Percentiles rank a stretch among this genome's conserved stretches.
These are phyloP conservation scores for Lasioglossum malachurum DNA, from an alignment of 2,888 invertebrate species.

Conservation along the genomic window DNA sequence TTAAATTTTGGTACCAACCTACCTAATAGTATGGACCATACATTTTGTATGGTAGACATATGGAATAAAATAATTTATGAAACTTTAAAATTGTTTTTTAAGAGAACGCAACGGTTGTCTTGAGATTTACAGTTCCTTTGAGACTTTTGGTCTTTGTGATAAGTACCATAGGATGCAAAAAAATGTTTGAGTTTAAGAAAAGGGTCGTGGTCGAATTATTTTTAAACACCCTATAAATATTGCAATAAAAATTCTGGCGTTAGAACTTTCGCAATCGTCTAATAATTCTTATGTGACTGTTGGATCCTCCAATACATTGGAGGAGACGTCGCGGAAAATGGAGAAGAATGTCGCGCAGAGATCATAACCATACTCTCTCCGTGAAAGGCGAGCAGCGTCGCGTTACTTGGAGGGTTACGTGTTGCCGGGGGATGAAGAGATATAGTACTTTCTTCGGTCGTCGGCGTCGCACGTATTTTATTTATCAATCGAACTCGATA, in stretches of 20 bases:
- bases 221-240: background rate
- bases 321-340: background rate
- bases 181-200: too few relatives aligned
- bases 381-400: slow-evolving; percentile 59
- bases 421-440: slow-evolving; percentile 32
- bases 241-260: background rate
- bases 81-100: too few relatives aligned
- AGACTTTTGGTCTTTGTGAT: background rate
- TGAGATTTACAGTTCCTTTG: too few relatives aligned
- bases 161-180: too few relatives aligned
- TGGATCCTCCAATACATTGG: background rate
- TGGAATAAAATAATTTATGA: background rate
- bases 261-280: background rate
- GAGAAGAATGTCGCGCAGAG: slow-evolving; percentile 42
- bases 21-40: too few relatives aligned
- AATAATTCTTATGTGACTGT: background rate
- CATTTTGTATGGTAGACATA: background rate
- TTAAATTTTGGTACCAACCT: background rate
- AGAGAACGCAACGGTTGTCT: too few relatives aligned
- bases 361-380: slow-evolving; percentile 59
- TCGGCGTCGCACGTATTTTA: slow-evolving; percentile 65
- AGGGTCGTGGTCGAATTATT: too few relatives aligned
- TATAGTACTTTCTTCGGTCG: slow-evolving; percentile 22
- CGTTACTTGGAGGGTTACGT: slow-evolving; percentile 51
- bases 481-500: slow-evolving; percentile 70